Base-by-base conservation (phyloP, 2,113 vertebrate species). In the Cinclus mexicanus region DNA sequence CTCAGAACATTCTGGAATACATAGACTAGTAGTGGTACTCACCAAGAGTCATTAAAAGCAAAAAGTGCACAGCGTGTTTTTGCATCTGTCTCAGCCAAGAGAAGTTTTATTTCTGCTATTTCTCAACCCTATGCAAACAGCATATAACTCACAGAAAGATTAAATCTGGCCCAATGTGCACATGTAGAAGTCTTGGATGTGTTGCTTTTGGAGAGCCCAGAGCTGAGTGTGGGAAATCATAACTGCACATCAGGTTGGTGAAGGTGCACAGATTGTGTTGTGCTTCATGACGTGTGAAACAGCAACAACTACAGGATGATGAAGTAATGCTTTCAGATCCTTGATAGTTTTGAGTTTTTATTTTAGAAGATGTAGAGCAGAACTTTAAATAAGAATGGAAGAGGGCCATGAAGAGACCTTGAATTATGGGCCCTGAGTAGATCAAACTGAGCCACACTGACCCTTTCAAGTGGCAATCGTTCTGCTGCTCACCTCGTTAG, bases 91-190 rank as follows among this genome's bases (percentile, higher is more conserved):
- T 61, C 23, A 11, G 61, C 87, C 84, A 80, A 83, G 78, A 69
- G 61, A 28, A 84, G 35, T 79, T 95, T 84, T 87, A 68, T 82
- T 84, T 84, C 83, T 85, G 49, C 61, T 65, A 28, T 95, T 96
- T 91, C 91, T 87, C 70, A 87, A 13, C 81, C 23, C 67, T 71
- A 0, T 22, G 39, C 56, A 92, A 91, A 87, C 80, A 70, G 35
- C 39, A 2, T 44, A 18, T 76, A 87, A 79, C 37, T 71, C 89
- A 11, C 13, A 21, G 87, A 59, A 68, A 89, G 77, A 78, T 81
- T 71, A 75, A 71, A 82, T 74, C 79, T 88, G 94, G 57, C 78
- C 53, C 77, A 2, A 14, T 55, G 44, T 17, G 41, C 87, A 7
- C 41, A 57, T 44, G 7, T 11, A 19, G 78, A 65, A 84, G 50